These are phyloP conservation scores for Periophthalmus magnuspinnatus DNA, from an alignment of 2,797 vertebrate genomes.

Conservation along the genomic window DNA sequence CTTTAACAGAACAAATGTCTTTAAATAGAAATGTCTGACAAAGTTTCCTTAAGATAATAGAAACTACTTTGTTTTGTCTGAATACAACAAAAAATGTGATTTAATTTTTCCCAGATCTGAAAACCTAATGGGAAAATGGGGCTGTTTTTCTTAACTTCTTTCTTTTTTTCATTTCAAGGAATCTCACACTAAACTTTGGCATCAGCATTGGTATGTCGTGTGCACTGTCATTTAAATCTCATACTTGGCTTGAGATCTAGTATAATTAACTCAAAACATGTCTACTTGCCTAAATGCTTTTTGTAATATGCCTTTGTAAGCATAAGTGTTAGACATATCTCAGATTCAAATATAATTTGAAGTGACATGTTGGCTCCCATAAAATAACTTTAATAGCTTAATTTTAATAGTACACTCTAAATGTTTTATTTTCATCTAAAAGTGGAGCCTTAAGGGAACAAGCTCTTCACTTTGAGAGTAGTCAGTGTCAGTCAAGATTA, in stretches of 20 bases:
- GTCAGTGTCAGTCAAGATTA: constrained; percentile 1
- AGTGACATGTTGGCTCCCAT: not conserved
- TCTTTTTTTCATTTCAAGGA: not conserved
- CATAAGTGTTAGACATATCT: not conserved
- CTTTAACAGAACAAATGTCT: not conserved
- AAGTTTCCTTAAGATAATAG: not conserved
- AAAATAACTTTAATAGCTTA: not conserved
- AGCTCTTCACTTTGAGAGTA: constrained; percentile 5
- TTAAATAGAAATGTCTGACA: not conserved
- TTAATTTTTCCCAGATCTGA: not conserved
- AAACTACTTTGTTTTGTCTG: not conserved
- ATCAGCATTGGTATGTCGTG: not conserved
- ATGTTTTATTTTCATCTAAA: constrained; percentile 3
- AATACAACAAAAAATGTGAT: not conserved
- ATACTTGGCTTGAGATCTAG: not conserved
- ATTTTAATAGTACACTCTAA: not conserved
- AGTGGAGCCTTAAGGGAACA: not conserved
- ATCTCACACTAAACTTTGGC: not conserved
- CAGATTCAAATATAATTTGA: not conserved
- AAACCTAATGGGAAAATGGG: not conserved
- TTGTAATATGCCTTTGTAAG: not conserved
- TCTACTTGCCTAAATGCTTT: not conserved
- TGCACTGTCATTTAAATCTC: not conserved
- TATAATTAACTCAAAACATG: not conserved
- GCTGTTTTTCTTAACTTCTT: too few species aligned